phyloP scores from a whole-genome alignment of 2,113 vertebrate species.

The Aplodontia rufa region DNA sequence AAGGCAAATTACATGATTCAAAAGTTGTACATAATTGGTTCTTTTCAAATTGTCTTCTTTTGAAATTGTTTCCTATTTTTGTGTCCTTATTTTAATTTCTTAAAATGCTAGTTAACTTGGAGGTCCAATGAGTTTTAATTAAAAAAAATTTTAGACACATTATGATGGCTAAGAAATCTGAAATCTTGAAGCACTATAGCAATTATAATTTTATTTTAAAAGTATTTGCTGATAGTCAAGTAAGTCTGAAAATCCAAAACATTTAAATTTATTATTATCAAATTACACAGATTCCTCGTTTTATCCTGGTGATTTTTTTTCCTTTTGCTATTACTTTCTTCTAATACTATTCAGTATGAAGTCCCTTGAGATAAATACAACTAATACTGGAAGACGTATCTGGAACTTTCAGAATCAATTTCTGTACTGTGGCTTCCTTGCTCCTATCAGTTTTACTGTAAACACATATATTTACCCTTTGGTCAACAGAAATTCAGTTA shows the following conservation, averaged over 20 bases:
- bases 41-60: neutral
- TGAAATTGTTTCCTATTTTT: neutral
- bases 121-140: neutral
- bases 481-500: neutral
- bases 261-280: slow-evolving; percentile 5
- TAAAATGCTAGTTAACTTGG: neutral
- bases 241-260: neutral
- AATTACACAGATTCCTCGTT: neutral
- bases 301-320: neutral
- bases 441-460: neutral
- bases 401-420: slow-evolving; percentile 46
- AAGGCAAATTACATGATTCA: neutral
- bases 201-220: slow-evolving; percentile 1
- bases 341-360: slow-evolving; percentile 27
- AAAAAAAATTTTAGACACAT: neutral
- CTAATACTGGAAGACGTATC: neutral
- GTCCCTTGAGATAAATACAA: neutral
- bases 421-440: neutral
- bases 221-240: neutral
- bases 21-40: neutral
- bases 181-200: neutral
- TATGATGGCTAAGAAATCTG: neutral
- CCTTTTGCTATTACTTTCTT: neutral
- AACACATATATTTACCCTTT: neutral
- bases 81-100: neutral